Evolutionary conservation across 2,888 invertebrate species (phyloP).

Genomic region (Thalpophila matura): DNA sequence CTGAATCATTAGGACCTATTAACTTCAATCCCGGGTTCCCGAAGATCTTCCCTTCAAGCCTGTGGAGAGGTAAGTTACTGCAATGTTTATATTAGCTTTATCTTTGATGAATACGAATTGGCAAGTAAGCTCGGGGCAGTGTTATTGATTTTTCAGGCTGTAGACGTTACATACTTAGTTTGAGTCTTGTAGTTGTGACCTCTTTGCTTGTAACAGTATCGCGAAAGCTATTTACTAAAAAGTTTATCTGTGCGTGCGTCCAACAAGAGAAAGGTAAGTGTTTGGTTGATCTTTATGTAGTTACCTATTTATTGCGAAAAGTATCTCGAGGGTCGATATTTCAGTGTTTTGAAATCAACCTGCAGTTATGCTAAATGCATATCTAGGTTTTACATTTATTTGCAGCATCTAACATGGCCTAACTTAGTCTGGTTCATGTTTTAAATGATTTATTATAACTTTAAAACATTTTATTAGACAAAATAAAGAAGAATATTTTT

Average conservation of each 20-base stretch:
- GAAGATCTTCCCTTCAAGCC: slow-evolving; percentile 47
- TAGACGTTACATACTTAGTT: slow-evolving; percentile 57
- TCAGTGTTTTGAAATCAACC: slow-evolving; percentile 76
- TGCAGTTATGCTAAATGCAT: slow-evolving; percentile 70
- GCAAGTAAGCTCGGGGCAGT: slow-evolving; percentile 59
- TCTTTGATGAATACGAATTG: slow-evolving; percentile 59
- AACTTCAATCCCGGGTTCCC: slow-evolving; percentile 53
- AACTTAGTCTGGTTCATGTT: slow-evolving; percentile 15
- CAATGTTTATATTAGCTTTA: slow-evolving; percentile 47
- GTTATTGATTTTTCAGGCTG: slow-evolving; percentile 75
- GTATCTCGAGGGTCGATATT: slow-evolving; percentile 67
- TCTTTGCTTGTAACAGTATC: no score
- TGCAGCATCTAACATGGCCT: slow-evolving; percentile 38
- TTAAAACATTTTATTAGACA: background rate
- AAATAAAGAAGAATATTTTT: background rate
- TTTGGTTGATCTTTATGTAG: slow-evolving; percentile 14
- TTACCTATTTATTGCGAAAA: slow-evolving; percentile 58
- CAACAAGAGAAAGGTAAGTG: slow-evolving; percentile 24
- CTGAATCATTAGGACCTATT: slow-evolving; percentile 60
- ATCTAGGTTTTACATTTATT: slow-evolving; percentile 69
- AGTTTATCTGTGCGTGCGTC: slow-evolving; percentile 12
- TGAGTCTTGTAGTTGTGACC: slow-evolving; percentile 38
- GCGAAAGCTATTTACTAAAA: slow-evolving; percentile 21
- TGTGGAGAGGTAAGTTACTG: slow-evolving; percentile 72
- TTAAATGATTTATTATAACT: slow-evolving; percentile 12